phyloP scores from a whole-genome alignment of 1,140 invertebrate genomes.

The Centruroides sculpturatus region DNA sequence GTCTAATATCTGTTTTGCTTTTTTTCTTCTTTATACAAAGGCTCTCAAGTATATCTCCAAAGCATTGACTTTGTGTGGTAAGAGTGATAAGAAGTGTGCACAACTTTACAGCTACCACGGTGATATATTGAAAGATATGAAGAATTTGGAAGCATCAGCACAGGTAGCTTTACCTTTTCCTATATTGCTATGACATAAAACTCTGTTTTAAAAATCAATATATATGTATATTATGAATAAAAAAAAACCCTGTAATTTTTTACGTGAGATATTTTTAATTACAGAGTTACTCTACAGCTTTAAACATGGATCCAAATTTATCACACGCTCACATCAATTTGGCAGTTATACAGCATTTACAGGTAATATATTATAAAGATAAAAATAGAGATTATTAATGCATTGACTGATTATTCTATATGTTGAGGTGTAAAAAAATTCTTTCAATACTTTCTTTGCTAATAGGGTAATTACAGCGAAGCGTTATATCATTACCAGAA shows the following conservation, averaged over 20 bases:
- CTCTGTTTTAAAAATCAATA: too few relatives aligned
- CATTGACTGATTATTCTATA: too few relatives aligned
- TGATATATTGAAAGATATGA: constrained; percentile 12
- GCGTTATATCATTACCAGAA: constrained; percentile 14
- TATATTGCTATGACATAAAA: too few relatives aligned
- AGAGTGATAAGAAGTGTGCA: constrained; percentile 5
- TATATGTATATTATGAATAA: too few relatives aligned
- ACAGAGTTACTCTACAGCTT: constrained; percentile 18
- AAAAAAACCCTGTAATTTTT: background rate
- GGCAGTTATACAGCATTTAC: constrained; percentile 23
- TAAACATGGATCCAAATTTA: constrained; percentile 18
- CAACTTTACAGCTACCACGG: constrained; percentile 10
- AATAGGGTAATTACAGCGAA: constrained; percentile 11
- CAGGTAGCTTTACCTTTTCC: background rate
- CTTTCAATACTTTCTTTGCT: background rate
- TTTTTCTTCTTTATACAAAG: background rate
- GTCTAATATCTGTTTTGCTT: too few relatives aligned
- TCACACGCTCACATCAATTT: constrained; percentile 22
- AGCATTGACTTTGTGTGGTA: constrained; percentile 8
- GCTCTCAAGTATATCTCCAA: constrained; percentile 10
- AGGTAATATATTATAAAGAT: background rate
- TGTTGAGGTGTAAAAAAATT: too few relatives aligned
- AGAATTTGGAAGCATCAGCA: constrained; percentile 4
- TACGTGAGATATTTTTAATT: background rate
- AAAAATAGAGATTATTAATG: too few relatives aligned